phyloP scores from a whole-genome alignment of 2,113 vertebrate species.

The Sclerurus mexicanus region DNA sequence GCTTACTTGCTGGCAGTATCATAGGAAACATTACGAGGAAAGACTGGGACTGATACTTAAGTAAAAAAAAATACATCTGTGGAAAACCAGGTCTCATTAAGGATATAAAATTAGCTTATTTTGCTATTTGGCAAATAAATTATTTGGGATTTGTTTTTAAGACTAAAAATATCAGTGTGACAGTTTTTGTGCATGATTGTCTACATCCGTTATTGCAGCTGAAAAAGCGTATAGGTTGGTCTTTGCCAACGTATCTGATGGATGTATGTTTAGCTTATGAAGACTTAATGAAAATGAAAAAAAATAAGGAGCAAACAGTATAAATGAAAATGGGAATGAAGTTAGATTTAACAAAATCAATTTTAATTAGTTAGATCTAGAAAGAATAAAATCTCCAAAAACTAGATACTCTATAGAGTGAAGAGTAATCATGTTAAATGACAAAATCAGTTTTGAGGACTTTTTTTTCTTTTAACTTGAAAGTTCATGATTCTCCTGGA shows the following conservation, averaged over 20 bases:
- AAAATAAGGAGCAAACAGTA: background rate
- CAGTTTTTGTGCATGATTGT: background rate
- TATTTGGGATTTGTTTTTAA: background rate
- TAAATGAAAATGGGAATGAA: background rate
- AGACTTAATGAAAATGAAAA: background rate
- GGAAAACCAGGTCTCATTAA: background rate
- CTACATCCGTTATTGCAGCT: background rate
- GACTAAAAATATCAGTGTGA: background rate
- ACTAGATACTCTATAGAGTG: fast-evolving
- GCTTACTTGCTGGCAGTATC: background rate
- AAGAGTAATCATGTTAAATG: background rate
- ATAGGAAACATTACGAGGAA: background rate
- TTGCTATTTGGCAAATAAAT: background rate
- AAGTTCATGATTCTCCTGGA: background rate
- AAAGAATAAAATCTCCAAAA: background rate
- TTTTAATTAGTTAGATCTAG: background rate
- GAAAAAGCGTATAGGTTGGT: background rate
- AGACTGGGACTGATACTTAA: background rate
- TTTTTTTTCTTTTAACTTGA: background rate
- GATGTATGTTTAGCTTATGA: background rate
- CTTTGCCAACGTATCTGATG: background rate
- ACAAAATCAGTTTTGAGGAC: background rate
- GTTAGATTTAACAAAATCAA: background rate
- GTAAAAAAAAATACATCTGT: background rate
- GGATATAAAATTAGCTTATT: background rate